Evolutionary conservation across 2,113 vertebrate species (phyloP).

Genomic region (Daubentonia madagascariensis): DNA sequence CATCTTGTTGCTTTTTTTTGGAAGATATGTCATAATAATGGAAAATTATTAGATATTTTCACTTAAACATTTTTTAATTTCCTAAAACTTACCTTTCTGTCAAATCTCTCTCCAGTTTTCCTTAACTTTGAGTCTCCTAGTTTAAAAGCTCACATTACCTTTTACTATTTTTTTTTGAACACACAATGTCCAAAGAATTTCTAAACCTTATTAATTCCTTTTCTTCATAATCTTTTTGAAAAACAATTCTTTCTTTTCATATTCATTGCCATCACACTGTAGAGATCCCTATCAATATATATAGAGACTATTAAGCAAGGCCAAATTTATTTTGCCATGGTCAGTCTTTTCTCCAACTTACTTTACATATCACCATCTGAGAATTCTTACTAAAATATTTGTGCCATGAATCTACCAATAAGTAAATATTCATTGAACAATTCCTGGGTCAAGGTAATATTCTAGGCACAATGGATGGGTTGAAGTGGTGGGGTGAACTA

Average conservation of each 20-base stretch:
- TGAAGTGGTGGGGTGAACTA: neutral
- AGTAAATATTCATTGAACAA: neutral
- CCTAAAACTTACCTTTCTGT: neutral
- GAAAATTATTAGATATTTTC: slow-evolving; percentile 12
- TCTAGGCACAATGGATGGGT: neutral
- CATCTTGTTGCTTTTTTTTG: neutral
- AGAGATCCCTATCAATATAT: neutral
- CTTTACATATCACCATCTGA: neutral
- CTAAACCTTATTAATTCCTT: neutral
- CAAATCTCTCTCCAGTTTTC: neutral
- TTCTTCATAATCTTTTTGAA: neutral
- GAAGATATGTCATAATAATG: neutral
- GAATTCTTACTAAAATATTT: neutral
- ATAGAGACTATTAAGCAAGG: neutral
- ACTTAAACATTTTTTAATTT: neutral
- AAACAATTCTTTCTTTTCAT: neutral
- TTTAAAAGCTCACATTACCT: neutral
- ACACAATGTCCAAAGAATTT: neutral
- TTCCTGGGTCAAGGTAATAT: neutral
- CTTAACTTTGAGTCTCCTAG: neutral
- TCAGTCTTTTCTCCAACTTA: neutral
- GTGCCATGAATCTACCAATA: neutral
- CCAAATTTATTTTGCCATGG: neutral
- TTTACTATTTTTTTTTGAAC: neutral
- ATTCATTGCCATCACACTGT: neutral